phyloP scores from a whole-genome alignment of 2,113 vertebrate species.

The Cardinalis cardinalis region DNA sequence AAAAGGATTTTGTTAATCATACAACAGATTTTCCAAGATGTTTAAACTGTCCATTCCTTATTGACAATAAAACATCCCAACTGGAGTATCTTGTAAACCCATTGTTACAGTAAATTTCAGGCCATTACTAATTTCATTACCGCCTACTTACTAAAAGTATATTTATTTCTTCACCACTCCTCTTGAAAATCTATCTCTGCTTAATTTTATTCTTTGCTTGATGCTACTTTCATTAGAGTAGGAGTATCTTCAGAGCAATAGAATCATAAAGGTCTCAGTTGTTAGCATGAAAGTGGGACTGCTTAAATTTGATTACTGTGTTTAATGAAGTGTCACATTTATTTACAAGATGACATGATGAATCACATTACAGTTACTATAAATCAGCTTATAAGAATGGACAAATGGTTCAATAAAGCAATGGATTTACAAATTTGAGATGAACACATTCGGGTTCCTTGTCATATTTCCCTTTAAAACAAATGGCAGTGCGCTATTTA shows the following conservation, averaged over 20 bases:
- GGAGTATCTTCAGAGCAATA: conserved; percentile 57
- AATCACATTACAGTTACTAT: conserved; percentile 66
- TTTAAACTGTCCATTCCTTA: neutral
- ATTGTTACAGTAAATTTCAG: conserved; percentile 22
- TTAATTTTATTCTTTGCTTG: conserved; percentile 24
- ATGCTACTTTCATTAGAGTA: conserved; percentile 8
- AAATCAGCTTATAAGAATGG: conserved; percentile 72
- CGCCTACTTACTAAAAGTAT: neutral
- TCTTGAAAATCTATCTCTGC: neutral
- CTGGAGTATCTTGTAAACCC: neutral
- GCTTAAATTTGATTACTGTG: conserved; percentile 77
- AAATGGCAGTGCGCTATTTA: conserved; percentile 19
- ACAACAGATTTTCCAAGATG: conserved; percentile 11
- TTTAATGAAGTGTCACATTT: conserved; percentile 80
- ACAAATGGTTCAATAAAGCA: conserved; percentile 65
- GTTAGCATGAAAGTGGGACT: conserved; percentile 66
- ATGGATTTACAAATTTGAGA: conserved; percentile 50
- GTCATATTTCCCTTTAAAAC: conserved; percentile 28
- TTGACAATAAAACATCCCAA: neutral
- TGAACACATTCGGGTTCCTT: conserved; percentile 8
- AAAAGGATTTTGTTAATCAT: conserved; percentile 29
- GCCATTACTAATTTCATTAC: conserved; percentile 16
- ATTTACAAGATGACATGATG: conserved; percentile 77
- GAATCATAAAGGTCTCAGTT: conserved; percentile 56
- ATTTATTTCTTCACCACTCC: conserved; percentile 21